Evolutionary conservation across 2,888 invertebrate genomes (phyloP).

Genomic region (Torymus texanus): DNA sequence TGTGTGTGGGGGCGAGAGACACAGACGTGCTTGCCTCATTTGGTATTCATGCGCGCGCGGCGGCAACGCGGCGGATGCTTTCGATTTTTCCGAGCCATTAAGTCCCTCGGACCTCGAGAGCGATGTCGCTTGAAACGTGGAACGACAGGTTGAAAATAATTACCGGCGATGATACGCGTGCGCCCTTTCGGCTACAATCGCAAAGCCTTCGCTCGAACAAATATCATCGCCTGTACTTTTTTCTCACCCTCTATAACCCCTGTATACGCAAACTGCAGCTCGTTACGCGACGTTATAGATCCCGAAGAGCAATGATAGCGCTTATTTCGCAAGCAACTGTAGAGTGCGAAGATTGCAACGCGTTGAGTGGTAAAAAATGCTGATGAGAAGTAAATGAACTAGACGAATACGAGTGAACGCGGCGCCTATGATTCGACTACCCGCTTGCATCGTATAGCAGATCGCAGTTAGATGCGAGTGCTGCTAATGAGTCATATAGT

Average conservation of each 20-base stretch:
- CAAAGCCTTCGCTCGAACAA: background rate
- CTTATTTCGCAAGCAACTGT: slow-evolving; percentile 31
- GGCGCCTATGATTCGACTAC: background rate
- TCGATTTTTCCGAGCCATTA: slow-evolving; percentile 74
- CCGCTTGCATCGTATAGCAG: too few relatives aligned
- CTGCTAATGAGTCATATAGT: too few relatives aligned
- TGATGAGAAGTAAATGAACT: slow-evolving; percentile 44
- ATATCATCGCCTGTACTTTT: slow-evolving; percentile 22
- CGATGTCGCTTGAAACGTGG: slow-evolving; percentile 69
- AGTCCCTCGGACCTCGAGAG: slow-evolving; percentile 66
- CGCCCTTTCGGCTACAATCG: background rate
- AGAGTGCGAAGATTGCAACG: background rate
- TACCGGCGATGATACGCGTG: slow-evolving; percentile 63
- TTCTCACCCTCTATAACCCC: background rate
- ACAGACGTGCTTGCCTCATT: slow-evolving; percentile 64
- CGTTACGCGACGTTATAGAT: slow-evolving; percentile 35
- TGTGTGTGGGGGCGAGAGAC: too few relatives aligned
- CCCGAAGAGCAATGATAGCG: background rate
- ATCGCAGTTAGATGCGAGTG: too few relatives aligned
- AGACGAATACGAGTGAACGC: slow-evolving; percentile 8
- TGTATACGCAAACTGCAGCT: slow-evolving; percentile 32
- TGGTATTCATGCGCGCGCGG: slow-evolving; percentile 70
- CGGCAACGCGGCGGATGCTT: slow-evolving; percentile 67
- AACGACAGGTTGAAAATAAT: slow-evolving; percentile 72
- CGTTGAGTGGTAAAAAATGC: slow-evolving; percentile 45